Evolutionary conservation across 2,113 vertebrate species (phyloP), one percentile per base, ranked within the genome.

Genomic region (Garra rufa): DNA sequence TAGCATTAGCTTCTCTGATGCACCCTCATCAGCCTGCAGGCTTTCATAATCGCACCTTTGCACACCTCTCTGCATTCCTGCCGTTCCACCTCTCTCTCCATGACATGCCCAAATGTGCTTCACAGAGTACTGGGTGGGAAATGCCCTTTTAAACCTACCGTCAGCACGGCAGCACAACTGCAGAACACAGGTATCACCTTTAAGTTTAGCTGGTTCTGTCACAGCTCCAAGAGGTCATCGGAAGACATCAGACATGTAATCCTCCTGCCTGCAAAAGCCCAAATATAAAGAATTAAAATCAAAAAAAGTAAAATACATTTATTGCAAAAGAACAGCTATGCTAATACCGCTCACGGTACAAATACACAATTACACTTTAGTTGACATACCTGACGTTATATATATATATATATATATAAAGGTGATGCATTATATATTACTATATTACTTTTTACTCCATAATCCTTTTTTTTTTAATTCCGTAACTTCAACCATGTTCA

Each of bases 41-140:
- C 90, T 84, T 83, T 88, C 82, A 65, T 85, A 86, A 85, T 90
- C 85, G 81, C 84, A 87, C 81, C 78, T 87, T 82, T 78, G 76
- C 88, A 89, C 88, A 89, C 90, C 91, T 90, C 83, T 85, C 88
- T 89, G 76, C 90, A 93, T 91, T 91, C 89, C 91, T 88, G 75
- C 84, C 85, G 90, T 92, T 91, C 76, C 85, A 92, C 65, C 67
- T 81, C 85, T 86, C 85, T 83, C 91, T 89, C 91, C 91, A 87
- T 88, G 90, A 91, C 86, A 9, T 85, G 85, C 79, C 85, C 85
- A 89, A 92, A 91, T 88, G 88, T 85, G 90, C 86, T 90, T 89
- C 52, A 43, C 69, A 50, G 70, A 46, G 21, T 44, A 76, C n/a
- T 28, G 30, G 70, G 41, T 67, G 44, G 73, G 73, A 86, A 75